Base-by-base conservation (phyloP, 1,140 invertebrate species). In the Apocrypta bakeri region DNA sequence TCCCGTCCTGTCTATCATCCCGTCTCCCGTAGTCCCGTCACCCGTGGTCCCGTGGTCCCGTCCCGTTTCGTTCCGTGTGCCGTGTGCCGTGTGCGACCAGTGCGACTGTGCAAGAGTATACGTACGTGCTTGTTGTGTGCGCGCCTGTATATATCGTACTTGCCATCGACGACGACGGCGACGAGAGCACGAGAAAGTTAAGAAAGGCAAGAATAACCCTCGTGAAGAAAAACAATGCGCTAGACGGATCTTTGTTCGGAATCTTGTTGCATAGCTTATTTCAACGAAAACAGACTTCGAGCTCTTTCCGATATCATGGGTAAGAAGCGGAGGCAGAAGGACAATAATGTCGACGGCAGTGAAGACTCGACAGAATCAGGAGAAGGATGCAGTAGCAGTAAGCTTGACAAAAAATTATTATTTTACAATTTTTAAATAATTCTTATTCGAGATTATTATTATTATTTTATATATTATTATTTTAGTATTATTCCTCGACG, bases 321-420 rank as follows among this genome's bases (percentile, higher is more conserved):
- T 87, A 95, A 94, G 90, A 95, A 95, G 90, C 93, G 94, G 86
- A 92, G 92, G 77, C 94, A 95, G 84, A 93, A 93, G 4, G 92
- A 91, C 29, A 90, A 92, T 73, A 93, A 93, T 71, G 92, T 92
- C 77, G 93, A 95, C 17, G 80, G 82, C 8, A 88, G 86, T 37
- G 88, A 88, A n/a, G 87, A 89, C 21, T 88, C 93, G 0, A 94
- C 94, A 1, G 94, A 95, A 85, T 94, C 94, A 8, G 94, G 93
- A 73, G 94, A 95, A 72, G 94, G 95, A 83, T 89, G 91, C 63
- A 87, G 86, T 79, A 86, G 85, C 84, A 85, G 80, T 86, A 85
- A 83, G 27, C 61, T 33, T 37, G n/a, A 21, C 21, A 0, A 4
- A 4, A 21, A 3, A 1, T 56, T n/a, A 21, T 56, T 66, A 29